Percentiles rank a stretch among this genome's conserved stretches.
These are phyloP conservation scores for Pinna nobilis DNA, from an alignment of 1,140 invertebrate species.

Conservation along the genomic window DNA sequence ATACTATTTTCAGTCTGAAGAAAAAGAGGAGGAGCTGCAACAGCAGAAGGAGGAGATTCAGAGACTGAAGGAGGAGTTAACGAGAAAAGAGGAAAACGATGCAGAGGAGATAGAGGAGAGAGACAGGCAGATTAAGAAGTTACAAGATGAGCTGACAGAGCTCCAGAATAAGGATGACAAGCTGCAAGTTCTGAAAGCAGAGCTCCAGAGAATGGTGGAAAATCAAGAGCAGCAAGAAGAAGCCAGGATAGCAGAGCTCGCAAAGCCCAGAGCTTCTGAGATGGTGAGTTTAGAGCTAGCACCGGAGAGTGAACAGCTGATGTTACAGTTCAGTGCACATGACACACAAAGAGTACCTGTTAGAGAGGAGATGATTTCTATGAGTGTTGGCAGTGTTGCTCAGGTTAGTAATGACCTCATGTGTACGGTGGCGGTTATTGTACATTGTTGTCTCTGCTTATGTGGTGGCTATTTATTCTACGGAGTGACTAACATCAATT, in stretches of 20 bases:
- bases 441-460: too few relatives aligned
- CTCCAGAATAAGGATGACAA: constrained; percentile 15
- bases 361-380: background rate
- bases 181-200: background rate
- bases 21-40: background rate
- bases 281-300: background rate
- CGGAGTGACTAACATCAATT: too few relatives aligned
- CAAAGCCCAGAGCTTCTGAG: background rate
- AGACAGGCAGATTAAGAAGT: constrained; percentile 6
- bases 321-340: background rate
- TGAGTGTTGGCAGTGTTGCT: background rate
- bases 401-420: constrained; percentile 2
- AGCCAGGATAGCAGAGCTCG: background rate
- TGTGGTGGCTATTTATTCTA: too few relatives aligned
- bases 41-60: background rate
- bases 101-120: constrained; percentile 25
- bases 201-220: constrained; percentile 13
- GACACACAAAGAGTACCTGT: background rate
- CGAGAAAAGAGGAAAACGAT: constrained; percentile 18
- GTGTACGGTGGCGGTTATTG: too few relatives aligned
- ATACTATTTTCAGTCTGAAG: too few relatives aligned
- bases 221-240: constrained; percentile 3
- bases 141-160: constrained; percentile 8
- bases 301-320: too few relatives aligned
- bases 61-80: background rate